These are phyloP conservation scores for Otis tarda DNA, from an alignment of 2,113 vertebrate genomes.

Conservation along the genomic window DNA sequence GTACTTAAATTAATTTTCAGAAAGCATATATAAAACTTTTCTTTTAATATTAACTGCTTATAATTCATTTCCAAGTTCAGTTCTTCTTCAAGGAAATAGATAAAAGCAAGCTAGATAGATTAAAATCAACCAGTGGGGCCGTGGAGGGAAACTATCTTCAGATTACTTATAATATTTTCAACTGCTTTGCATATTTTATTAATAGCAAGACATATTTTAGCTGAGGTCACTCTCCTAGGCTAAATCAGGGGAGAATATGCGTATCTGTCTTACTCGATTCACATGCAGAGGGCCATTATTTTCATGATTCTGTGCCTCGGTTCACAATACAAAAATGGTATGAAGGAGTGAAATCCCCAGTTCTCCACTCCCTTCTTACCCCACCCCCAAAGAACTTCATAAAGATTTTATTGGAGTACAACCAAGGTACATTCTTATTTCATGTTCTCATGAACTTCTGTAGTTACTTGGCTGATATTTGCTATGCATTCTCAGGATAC, in stretches of 20 bases:
- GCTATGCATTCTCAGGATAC: not conserved
- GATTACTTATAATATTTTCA: not conserved
- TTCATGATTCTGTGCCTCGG: not conserved
- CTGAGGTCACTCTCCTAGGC: not conserved
- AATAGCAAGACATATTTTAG: not conserved
- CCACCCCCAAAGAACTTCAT: slow-evolving; percentile 20
- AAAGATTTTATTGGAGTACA: slow-evolving; percentile 35
- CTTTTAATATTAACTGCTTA: not conserved
- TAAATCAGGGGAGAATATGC: not conserved
- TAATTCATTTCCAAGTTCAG: not conserved
- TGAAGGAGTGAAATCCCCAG: not conserved
- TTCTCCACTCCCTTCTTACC: not conserved
- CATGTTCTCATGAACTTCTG: not conserved
- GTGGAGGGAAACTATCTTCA: not conserved
- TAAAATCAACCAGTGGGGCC: no score
- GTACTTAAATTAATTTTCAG: not conserved
- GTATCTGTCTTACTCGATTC: not conserved
- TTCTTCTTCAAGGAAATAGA: not conserved
- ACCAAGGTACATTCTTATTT: not conserved
- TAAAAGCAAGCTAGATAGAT: not conserved
- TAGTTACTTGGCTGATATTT: not conserved
- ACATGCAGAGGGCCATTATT: not conserved
- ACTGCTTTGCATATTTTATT: not conserved
- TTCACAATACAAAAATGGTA: not conserved
- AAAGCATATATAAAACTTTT: not conserved